Evolutionary conservation across 2,113 vertebrate species (phyloP).

Genomic region (Gopherus evgoodei): DNA sequence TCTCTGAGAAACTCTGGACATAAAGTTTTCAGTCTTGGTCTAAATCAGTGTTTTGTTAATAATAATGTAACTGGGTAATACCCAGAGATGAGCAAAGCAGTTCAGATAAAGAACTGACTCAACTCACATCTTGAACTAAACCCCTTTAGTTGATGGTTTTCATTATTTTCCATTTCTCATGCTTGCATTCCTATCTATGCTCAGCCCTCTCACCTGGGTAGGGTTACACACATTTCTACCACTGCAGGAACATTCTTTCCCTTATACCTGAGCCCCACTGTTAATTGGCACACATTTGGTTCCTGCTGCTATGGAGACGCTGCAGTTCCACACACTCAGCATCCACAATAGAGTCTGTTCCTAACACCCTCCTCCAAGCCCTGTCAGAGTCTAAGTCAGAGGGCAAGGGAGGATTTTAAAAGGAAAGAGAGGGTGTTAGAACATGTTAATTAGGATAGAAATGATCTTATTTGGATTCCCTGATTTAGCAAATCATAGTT

Average conservation of each 20-base stretch:
- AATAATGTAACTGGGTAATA: background rate
- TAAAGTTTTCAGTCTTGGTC: background rate
- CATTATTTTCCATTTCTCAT: background rate
- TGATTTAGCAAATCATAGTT: background rate
- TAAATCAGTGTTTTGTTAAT: background rate
- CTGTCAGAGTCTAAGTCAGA: accelerated
- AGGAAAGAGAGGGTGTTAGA: background rate
- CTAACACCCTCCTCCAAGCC: background rate
- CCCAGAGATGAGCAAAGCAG: background rate
- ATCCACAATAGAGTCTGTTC: background rate
- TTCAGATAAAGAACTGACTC: background rate
- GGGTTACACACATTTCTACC: background rate
- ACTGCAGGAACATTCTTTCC: accelerated
- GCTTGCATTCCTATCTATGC: background rate
- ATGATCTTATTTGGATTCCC: background rate
- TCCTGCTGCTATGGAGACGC: background rate
- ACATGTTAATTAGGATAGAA: background rate
- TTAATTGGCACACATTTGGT: accelerated
- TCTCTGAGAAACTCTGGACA: background rate
- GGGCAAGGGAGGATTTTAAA: background rate
- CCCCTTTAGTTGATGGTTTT: background rate
- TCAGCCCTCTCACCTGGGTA: background rate
- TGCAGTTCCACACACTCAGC: accelerated
- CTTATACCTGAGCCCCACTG: background rate
- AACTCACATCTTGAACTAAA: background rate